Evolutionary conservation across 2,113 vertebrate genomes (phyloP), one percentile per base, ranked within the genome.

Genomic region (Cacatua alba): DNA sequence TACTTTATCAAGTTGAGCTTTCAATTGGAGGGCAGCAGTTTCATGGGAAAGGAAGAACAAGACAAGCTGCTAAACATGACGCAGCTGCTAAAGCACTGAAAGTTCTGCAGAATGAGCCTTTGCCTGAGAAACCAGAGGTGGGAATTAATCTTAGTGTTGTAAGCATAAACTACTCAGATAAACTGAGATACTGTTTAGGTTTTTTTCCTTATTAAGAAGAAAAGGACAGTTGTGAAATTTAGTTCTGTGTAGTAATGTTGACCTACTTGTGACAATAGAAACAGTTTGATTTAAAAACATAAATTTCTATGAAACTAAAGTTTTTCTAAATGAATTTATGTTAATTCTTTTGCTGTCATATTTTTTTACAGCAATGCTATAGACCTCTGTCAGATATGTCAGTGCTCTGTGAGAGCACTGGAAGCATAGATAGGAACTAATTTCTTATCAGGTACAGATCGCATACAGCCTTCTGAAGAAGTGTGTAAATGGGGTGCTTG

Each of bases 1-100:
- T 99, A 95, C 95, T 99, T 90, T 99, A 99, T 97, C 99, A 99
- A 98, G 99, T 99, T 95, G 99, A 99, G 96, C 98, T 99, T 90
- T 99, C 98, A 65, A 98, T 99, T 72, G 99, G 99, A 93, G 99
- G 99, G 94, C 99, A 99, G 96, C 99, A 99, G 83, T 99, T 99
- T 96, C 98, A 98, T 41, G 99, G 99, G 72, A 99, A 99, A 97
- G 99, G 99, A 94, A 99, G 99, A 97, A 99, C 99, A 33, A 98
- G 99, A 89, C 99, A 99, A 97, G 98, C 99, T 71, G 99, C 99
- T 57, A 99, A 99, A 94, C 99, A 99, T 3, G 99, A 99, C 8
- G 99, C 99, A 88, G 98, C 99, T 95, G 98, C 98, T 46, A 99
- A 99, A 97, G 99, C 99, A 71, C 96, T 99, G 94, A 99, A 99